These are phyloP conservation scores for Achroia grisella DNA, from an alignment of 1,140 invertebrate species.

Conservation along the genomic window DNA sequence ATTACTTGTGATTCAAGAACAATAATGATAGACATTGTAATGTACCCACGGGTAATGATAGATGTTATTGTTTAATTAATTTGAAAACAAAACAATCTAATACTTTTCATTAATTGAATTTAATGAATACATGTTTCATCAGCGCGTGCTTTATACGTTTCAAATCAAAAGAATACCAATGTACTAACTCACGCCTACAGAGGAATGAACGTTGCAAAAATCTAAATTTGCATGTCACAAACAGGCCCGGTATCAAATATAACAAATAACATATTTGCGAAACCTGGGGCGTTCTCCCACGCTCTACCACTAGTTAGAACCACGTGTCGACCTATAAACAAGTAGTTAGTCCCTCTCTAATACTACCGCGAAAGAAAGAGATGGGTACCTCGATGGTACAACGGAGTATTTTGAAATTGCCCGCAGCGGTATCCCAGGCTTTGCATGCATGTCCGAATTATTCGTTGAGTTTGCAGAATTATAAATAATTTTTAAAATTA, in stretches of 20 bases:
- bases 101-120: too few species aligned
- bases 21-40: too few species aligned
- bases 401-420: constrained; percentile 27
- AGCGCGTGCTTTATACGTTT: not conserved
- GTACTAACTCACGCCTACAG: constrained; percentile 17
- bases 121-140: constrained; percentile 13
- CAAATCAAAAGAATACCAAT: constrained; percentile 15
- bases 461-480: constrained; percentile 11
- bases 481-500: constrained; percentile 16
- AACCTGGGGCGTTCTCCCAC: constrained; percentile 35
- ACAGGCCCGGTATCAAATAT: constrained; percentile 11
- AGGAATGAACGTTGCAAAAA: constrained; percentile 23
- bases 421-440: constrained; percentile 43
- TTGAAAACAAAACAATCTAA: too few species aligned
- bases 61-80: too few species aligned
- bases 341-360: constrained; percentile 24
- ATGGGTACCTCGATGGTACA: constrained; percentile 3
- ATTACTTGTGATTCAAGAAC: too few species aligned
- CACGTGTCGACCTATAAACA: constrained; percentile 17
- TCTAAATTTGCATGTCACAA: constrained; percentile 29
- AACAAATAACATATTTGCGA: constrained; percentile 23
- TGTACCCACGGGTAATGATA: too few species aligned
- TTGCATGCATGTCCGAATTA: constrained; percentile 12
- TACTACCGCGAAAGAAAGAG: constrained; percentile 17
- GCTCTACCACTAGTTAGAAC: constrained; percentile 18